Percentiles rank a stretch among this genome's conserved stretches.
Conservation (phyloP, 2,113 vertebrate genomes). For the Stercorarius parasiticus region DNA sequence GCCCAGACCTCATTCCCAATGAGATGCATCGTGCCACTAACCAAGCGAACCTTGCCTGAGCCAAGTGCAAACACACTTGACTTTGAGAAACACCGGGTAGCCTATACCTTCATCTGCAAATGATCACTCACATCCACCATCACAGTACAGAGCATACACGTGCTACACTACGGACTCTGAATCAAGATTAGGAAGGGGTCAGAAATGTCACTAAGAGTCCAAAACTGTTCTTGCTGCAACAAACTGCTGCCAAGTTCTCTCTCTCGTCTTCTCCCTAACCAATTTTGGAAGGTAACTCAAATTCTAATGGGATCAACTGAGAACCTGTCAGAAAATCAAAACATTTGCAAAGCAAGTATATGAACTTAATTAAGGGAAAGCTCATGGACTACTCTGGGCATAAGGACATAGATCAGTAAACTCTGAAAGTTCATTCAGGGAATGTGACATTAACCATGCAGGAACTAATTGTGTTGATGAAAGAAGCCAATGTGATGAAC, state of each 20-base stretch:
- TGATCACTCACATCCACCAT: fast-evolving
- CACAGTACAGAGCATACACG: background rate
- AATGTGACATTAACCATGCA: background rate
- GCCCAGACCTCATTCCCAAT: background rate
- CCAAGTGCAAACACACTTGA: background rate
- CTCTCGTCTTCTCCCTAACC: background rate
- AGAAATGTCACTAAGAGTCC: background rate
- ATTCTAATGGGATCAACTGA: background rate
- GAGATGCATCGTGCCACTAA: background rate
- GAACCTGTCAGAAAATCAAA: background rate
- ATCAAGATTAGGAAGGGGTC: background rate
- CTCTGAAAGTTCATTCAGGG: background rate
- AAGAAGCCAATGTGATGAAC: background rate
- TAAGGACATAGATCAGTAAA: background rate
- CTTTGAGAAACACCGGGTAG: background rate
- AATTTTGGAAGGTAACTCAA: background rate
- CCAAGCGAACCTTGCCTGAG: background rate
- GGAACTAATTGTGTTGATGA: background rate
- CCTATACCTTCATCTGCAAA: background rate
- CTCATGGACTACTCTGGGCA: background rate
- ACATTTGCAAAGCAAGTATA: background rate
- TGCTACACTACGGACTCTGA: background rate
- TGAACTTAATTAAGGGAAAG: background rate
- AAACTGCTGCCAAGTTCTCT: background rate
- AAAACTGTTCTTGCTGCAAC: background rate